Base-by-base conservation (phyloP, 1,140 invertebrate species). In the Gerris buenoi region DNA sequence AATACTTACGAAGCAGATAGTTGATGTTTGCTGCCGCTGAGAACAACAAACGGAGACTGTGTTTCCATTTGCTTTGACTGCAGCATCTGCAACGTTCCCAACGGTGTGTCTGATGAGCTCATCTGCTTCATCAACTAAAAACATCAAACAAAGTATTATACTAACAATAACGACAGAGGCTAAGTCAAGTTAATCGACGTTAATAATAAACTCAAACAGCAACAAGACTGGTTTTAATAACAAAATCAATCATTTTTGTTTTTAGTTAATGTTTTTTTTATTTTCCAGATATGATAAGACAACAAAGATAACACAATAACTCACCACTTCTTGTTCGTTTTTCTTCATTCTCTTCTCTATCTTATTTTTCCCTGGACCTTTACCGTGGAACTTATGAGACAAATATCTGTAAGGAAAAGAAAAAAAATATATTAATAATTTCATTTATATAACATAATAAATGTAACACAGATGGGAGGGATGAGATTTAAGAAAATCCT, bases 351-450 rank as follows among this genome's bases (percentile, higher is more conserved):
- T 83, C 78, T 99, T 99, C 76, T 99, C 97, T 57, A 88, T 85
- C 80, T 99, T 99, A 80, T 97, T 98, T 77, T 99, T 99, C 61
- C 97, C 96, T 10, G 95, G 94, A 22, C 95, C 95, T 82, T 99
- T 99, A 25, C 97, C 97, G 80, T 99, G 97, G 78, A 99, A 99
- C 79, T 97, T 96, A 76, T 98, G 95, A 22, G 92, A 95, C 18
- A 97, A 79, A 80, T 93, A 91, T 71, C 89, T 83, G 69, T 68
- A 70, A 70, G 10, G 65, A 10, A 69, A 67, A 64, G 28, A n/a
- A 67, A 62, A 67, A 60, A 56, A 46, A 10, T 57, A 5, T 58
- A n/a, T n/a, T n/a, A n/a, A n/a, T 14, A 14, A 62, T 22, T 62
- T 62, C 60, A 15, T 2, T 64, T 5, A 64, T 25, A 2, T 27